A percentile compares a stretch with the other conserved stretches of the same genome.
Conservation (phyloP, 2,797 vertebrate genomes). For the Pseudotriccus pelzelni region DNA sequence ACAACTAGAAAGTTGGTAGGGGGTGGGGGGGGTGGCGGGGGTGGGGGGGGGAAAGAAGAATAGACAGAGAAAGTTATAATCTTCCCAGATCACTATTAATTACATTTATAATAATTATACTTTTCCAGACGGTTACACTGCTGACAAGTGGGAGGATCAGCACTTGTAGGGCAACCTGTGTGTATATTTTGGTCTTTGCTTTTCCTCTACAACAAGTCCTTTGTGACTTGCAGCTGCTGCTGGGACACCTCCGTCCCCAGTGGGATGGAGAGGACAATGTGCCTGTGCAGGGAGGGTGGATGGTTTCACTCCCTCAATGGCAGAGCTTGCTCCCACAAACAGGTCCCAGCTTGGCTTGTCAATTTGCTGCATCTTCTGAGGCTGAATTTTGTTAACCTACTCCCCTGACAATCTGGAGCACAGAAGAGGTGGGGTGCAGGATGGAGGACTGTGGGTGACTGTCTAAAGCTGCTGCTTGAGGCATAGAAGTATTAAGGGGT, state of each 20-base stretch:
- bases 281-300: background rate
- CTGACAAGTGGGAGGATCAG: constrained; percentile 21
- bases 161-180: background rate
- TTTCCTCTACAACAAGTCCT: background rate
- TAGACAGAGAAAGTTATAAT: constrained; percentile 56
- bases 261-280: background rate
- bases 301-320: background rate
- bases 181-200: background rate
- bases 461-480: background rate
- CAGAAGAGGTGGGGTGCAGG: background rate
- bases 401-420: rapidly evolving
- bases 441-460: background rate
- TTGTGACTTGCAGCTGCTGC: background rate
- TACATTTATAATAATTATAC: constrained; percentile 54
- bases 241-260: background rate
- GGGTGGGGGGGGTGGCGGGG: background rate
- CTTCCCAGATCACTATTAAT: constrained; percentile 68
- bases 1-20: constrained; percentile 11
- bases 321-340: background rate
- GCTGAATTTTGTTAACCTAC: background rate
- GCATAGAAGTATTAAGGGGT: background rate
- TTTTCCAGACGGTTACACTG: background rate
- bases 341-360: background rate
- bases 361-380: background rate
- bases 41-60: background rate